phyloP scores from a whole-genome alignment of 2,888 invertebrate genomes.

The Drosophila hamatofila region DNA sequence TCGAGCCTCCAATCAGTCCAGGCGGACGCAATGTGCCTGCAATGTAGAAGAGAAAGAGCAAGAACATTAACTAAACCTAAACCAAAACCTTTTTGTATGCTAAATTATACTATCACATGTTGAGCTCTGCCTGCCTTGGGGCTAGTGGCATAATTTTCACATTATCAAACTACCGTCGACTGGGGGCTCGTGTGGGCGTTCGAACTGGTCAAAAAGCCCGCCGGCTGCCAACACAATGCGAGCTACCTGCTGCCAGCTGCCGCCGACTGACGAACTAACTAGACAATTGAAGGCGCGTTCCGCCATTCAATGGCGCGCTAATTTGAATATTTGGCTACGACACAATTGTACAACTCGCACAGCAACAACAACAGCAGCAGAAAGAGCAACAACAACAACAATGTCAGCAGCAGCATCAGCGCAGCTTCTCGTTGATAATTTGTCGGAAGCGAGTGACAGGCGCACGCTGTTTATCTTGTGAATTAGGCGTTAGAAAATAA shows the following conservation, averaged over 20 bases:
- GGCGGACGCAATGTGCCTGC: constrained; percentile 95
- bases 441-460: constrained; percentile 80
- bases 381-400: constrained; percentile 20
- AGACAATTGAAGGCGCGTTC: constrained; percentile 72
- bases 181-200: constrained; percentile 65
- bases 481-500: constrained; percentile 59
- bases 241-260: constrained; percentile 23
- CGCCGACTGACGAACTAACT: constrained; percentile 49
- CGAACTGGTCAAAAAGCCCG: constrained; percentile 67
- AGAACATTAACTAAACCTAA: constrained; percentile 3
- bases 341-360: constrained; percentile 30
- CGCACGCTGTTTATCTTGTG: constrained; percentile 78
- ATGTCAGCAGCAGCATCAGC: constrained; percentile 25
- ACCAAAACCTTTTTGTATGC: constrained; percentile 11
- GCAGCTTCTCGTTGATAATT: constrained; percentile 66
- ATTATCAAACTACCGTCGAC: constrained; percentile 57
- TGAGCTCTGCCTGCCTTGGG: constrained; percentile 41
- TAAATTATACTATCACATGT: constrained; percentile 3
- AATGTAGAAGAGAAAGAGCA: constrained; percentile 82
- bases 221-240: constrained; percentile 31
- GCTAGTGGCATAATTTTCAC: constrained; percentile 67
- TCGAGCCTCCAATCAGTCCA: constrained; percentile 97
- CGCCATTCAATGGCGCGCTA: constrained; percentile 64
- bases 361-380: constrained; percentile 25
- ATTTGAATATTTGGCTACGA: constrained; percentile 77